Evolutionary conservation across 2,888 invertebrate species (phyloP).

Genomic region (Platypus cylindrus): DNA sequence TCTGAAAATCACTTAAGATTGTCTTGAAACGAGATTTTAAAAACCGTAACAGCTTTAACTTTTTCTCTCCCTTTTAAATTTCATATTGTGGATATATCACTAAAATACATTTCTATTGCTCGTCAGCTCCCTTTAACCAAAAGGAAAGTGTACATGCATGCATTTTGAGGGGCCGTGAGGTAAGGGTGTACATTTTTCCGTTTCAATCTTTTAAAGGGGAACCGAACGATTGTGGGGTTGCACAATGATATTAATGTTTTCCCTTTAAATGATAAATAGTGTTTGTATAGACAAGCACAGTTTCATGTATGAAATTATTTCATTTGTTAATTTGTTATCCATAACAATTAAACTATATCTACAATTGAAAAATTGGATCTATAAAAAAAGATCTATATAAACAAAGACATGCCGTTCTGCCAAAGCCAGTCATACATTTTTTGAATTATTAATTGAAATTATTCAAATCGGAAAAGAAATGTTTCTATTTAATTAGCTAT

Average conservation of each 20-base stretch:
- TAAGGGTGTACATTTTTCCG: slow-evolving; percentile 15
- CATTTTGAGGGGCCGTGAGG: slow-evolving; percentile 16
- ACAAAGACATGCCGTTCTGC: too few relatives aligned
- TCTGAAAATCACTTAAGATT: slow-evolving; percentile 1
- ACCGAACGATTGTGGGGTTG: slow-evolving; percentile 8
- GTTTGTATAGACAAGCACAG: too few relatives aligned
- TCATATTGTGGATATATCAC: slow-evolving; percentile 15
- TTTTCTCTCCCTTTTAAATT: slow-evolving; percentile 5
- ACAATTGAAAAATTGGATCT: too few relatives aligned
- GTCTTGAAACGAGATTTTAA: slow-evolving; percentile 4
- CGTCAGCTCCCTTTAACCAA: slow-evolving; percentile 13
- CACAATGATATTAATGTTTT: slow-evolving; percentile 13
- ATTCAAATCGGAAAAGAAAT: too few relatives aligned
- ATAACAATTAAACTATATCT: too few relatives aligned
- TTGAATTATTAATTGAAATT: too few relatives aligned
- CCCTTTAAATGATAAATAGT: slow-evolving; percentile 14
- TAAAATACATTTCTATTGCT: slow-evolving; percentile 13
- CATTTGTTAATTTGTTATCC: too few relatives aligned
- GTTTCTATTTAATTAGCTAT: too few relatives aligned
- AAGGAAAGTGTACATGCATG: slow-evolving; percentile 13
- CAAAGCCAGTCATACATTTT: too few relatives aligned
- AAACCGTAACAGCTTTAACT: slow-evolving; percentile 4
- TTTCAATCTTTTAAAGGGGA: slow-evolving; percentile 14
- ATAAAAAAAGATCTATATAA: too few relatives aligned
- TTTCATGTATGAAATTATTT: too few relatives aligned